Evolutionary conservation across 1,140 invertebrate species (phyloP).

Genomic region (Drosophila gunungcola): DNA sequence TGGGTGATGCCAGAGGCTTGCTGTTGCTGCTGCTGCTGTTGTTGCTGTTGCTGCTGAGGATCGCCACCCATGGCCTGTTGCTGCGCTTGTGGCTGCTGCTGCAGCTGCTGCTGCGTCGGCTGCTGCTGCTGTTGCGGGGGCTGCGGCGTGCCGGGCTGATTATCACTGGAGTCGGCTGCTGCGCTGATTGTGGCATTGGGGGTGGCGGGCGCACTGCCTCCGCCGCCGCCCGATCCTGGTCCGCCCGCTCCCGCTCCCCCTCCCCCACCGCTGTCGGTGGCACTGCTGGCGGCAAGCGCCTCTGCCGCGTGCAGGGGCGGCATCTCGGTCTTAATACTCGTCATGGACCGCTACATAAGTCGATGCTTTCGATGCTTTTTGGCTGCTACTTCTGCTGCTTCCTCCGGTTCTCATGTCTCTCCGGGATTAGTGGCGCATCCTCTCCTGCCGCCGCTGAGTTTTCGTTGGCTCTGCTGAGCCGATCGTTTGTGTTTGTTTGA

Average conservation of each 20-base stretch:
- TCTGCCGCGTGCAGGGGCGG: slow-evolving; percentile 84
- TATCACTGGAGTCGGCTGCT: slow-evolving; percentile 84
- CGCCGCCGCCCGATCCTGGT: slow-evolving; percentile 16
- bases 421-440: slow-evolving; percentile 31
- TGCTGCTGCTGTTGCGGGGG: slow-evolving; percentile 59
- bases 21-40: slow-evolving; percentile 1
- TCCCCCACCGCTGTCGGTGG: slow-evolving; percentile 26
- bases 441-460: not conserved
- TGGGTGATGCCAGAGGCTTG: slow-evolving; percentile 74
- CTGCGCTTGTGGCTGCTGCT: slow-evolving; percentile 56
- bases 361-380: slow-evolving; percentile 4
- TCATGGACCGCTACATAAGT: slow-evolving; percentile 76
- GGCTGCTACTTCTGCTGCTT: slow-evolving; percentile 9
- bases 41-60: slow-evolving; percentile 8
- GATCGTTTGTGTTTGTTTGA: slow-evolving; percentile 26
- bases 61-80: slow-evolving; percentile 17
- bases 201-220: slow-evolving; percentile 63
- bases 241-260: slow-evolving; percentile 15
- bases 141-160: slow-evolving; percentile 82
- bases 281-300: slow-evolving; percentile 58
- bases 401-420: slow-evolving; percentile 15
- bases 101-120: slow-evolving; percentile 43
- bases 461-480: slow-evolving; percentile 59
- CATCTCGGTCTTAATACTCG: slow-evolving; percentile 80
- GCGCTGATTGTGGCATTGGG: slow-evolving; percentile 78